phyloP scores from a whole-genome alignment of 2,113 vertebrate species.

The Zosterops lateralis region DNA sequence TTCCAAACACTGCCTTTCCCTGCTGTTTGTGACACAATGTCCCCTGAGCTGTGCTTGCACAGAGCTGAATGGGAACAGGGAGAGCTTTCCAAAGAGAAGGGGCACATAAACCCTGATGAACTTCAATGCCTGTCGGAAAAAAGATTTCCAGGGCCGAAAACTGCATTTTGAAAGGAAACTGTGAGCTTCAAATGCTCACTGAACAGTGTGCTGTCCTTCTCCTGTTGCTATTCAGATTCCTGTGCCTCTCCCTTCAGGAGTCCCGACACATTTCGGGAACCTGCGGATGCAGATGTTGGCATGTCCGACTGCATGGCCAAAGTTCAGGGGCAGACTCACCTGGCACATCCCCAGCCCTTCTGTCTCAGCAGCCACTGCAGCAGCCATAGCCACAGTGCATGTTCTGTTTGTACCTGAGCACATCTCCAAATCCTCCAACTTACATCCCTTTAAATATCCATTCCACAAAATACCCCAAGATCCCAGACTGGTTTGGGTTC shows the following conservation, averaged over 20 bases:
- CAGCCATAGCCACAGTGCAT: fast-evolving
- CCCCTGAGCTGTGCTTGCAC: fast-evolving
- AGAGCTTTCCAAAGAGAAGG: not conserved
- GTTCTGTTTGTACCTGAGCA: fast-evolving
- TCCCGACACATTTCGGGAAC: fast-evolving
- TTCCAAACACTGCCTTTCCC: not conserved
- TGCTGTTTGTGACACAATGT: not conserved
- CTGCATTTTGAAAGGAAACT: not conserved
- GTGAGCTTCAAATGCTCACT: not conserved
- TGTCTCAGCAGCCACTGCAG: not conserved
- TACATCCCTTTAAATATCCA: not conserved
- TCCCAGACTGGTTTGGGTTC: not conserved
- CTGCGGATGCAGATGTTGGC: fast-evolving
- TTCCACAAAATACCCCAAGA: not conserved
- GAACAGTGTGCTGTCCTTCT: fast-evolving
- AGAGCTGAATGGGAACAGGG: not conserved
- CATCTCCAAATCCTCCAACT: not conserved
- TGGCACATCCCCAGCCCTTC: not conserved
- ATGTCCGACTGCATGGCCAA: fast-evolving
- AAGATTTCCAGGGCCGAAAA: not conserved
- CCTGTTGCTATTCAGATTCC: not conserved
- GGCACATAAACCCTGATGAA: fast-evolving
- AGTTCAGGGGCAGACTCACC: not conserved
- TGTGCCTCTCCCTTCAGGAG: not conserved
- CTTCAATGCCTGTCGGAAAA: fast-evolving